A percentile compares a stretch with the other conserved stretches of the same genome.
phyloP scores from a whole-genome alignment of 2,113 vertebrate genomes.

The Crotalus horridus region DNA sequence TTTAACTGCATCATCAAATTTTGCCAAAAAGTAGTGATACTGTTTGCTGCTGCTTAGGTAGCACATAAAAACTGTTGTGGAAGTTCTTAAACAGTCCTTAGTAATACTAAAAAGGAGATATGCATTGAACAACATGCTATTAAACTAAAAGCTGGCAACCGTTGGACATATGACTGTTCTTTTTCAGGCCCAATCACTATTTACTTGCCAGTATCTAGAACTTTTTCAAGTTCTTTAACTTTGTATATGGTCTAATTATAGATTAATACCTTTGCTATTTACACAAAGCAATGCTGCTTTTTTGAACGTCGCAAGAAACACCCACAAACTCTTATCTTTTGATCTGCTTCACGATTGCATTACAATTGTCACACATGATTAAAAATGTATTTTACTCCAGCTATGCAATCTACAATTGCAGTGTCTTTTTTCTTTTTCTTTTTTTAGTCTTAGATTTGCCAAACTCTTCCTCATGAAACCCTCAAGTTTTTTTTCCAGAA shows the following conservation, averaged over 20 bases:
- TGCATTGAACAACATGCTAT: not conserved
- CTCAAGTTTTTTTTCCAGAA: not conserved
- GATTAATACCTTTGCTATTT: not conserved
- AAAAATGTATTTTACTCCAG: not conserved
- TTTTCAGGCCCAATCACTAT: not conserved
- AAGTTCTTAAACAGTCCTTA: not conserved
- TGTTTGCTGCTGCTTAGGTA: not conserved
- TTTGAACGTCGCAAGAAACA: not conserved
- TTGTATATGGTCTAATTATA: not conserved
- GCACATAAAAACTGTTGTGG: not conserved
- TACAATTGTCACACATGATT: not conserved
- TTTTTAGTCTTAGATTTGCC: not conserved
- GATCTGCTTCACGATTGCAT: constrained; percentile 30
- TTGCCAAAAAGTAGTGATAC: not conserved
- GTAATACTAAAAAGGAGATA: not conserved
- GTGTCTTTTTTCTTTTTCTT: not conserved
- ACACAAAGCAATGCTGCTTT: not conserved
- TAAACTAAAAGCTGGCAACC: not conserved
- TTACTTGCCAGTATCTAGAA: not conserved
- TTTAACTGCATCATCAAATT: not conserved
- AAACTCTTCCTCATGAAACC: not conserved
- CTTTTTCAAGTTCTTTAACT: not conserved
- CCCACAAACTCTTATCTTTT: not conserved
- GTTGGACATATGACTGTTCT: not conserved
- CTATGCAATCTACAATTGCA: not conserved